Evolutionary conservation across 2,113 vertebrate species (phyloP).

Genomic region (Cyanoramphus novaezelandiae): DNA sequence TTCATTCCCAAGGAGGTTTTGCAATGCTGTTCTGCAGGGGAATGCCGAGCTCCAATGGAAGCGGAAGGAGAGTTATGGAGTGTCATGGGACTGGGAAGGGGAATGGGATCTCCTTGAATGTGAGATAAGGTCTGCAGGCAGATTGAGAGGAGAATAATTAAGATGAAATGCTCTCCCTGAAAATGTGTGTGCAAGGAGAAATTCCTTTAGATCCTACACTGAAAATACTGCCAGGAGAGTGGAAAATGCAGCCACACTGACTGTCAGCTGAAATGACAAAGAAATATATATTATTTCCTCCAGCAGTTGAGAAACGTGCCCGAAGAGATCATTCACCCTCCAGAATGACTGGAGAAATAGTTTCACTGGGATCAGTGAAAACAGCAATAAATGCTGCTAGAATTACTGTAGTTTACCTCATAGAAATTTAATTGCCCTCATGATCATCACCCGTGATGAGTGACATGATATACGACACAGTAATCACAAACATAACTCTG

Average conservation of each 20-base stretch:
- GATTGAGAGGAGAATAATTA: neutral
- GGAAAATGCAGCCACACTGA: neutral
- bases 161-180: neutral
- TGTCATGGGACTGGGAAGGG: neutral
- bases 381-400: neutral
- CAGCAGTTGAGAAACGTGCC: neutral
- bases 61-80: neutral
- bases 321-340: neutral
- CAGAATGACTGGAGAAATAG: neutral
- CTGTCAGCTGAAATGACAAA: neutral
- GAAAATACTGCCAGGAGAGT: neutral
- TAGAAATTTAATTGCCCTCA: neutral
- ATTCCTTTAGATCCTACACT: neutral
- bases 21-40: neutral
- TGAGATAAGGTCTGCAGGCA: neutral
- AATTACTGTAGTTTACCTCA: neutral
- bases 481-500: neutral
- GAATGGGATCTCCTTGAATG: neutral
- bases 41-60: neutral
- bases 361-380: neutral
- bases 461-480: neutral
- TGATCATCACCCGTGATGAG: neutral
- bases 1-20: slow-evolving; percentile 36
- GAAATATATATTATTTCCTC: neutral
- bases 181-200: neutral